Base-by-base conservation (phyloP, 2,888 invertebrate species). In the Geotrupes spiniger region DNA sequence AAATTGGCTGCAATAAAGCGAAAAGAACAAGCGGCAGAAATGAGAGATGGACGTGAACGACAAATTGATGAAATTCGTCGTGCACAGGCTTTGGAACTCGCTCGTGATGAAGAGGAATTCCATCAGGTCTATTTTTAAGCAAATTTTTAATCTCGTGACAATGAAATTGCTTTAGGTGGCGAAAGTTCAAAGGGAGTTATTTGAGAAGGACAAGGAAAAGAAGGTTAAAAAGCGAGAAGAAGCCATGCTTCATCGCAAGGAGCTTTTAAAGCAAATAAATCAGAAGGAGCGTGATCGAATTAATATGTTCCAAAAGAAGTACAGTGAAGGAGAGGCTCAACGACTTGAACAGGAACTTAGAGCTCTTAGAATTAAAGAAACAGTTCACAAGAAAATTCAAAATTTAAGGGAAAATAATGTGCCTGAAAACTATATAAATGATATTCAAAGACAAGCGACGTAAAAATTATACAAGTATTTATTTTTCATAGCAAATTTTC, bases 211-310 rank as follows among this genome's bases (percentile, higher is more conserved):
- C 9, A 31, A 63, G 57, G 71, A 77, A 69, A 77, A 74, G 51
- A 62, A 63, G 11, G 64, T 68, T 12, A 62, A 65, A 46, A 71
- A 70, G 46, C 66, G 63, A 14, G 64, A 76, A 0, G 73, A 75
- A 31, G 70, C 79, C 0, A 75, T 78, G 33, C 65, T 74, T 14
- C 81, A 85, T 57, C 76, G 84, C 1, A 79, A 76, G 48, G 83
- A 79, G 59, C 80, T 87, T 39, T 75, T 87, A 68, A 81, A 79
- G 56, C 85, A 85, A 70, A 82, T 87, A 38, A 83, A 85, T 61
- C 81, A 84, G 54, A 87, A 84, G 59, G 86, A 87, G 64, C 75
- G 78, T 4, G 78, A 82, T 52, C 78, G 80, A 72, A 82, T 83
- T 11, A 77, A 79, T 29, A 63, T 76, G 8, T 77, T 83, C 2